These are phyloP conservation scores for Crepidodera aurea DNA, from an alignment of 2,888 invertebrate species.

Conservation along the genomic window DNA sequence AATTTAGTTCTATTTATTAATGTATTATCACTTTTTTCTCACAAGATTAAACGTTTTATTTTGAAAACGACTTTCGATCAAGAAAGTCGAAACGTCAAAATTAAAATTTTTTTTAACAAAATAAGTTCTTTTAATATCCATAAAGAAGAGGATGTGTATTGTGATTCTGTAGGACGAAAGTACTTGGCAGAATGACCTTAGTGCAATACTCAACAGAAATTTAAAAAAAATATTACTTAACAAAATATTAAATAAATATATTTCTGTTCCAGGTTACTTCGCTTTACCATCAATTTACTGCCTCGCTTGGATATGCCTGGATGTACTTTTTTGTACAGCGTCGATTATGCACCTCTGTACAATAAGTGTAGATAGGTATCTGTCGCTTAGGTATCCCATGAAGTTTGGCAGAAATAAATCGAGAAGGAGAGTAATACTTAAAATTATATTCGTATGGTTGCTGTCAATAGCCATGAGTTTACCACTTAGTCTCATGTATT, in stretches of 20 bases:
- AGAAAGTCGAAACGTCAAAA: too few species aligned
- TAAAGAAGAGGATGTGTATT: too few species aligned
- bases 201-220: too few species aligned
- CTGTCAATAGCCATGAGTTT: conserved; percentile 91
- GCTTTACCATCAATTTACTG: conserved; percentile 86
- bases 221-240: too few species aligned
- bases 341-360: conserved; percentile 97
- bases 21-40: too few species aligned
- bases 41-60: too few species aligned
- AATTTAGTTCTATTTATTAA: too few species aligned
- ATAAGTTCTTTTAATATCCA: too few species aligned
- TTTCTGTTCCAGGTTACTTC: conserved; percentile 74
- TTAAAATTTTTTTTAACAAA: too few species aligned
- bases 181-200: too few species aligned
- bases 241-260: neutral
- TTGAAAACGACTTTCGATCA: too few species aligned
- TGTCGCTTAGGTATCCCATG: conserved; percentile 92
- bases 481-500: conserved; percentile 88
- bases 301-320: conserved; percentile 93
- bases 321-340: conserved; percentile 95
- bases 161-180: too few species aligned
- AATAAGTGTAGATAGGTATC: conserved; percentile 93
- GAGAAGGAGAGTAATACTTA: conserved; percentile 81
- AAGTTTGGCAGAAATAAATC: conserved; percentile 91
- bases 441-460: conserved; percentile 94